Conservation (phyloP, 1,140 invertebrate species). For the Pachyrhynchus sulphureomaculatus region DNA sequence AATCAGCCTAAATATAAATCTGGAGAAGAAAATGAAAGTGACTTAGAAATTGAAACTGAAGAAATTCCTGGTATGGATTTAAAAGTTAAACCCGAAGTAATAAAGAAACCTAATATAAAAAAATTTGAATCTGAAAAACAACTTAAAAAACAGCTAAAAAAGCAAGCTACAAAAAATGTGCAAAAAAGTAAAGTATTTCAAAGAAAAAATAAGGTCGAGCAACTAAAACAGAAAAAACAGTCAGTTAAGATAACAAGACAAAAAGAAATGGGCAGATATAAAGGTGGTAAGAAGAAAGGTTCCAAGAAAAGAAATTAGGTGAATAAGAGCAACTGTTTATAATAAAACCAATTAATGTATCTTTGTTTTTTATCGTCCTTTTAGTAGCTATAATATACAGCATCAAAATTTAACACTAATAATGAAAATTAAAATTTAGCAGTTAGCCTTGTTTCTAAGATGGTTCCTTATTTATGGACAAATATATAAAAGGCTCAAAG, state of each 20-base stretch:
- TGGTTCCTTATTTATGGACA: no score
- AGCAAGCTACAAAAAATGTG: conserved; percentile 65
- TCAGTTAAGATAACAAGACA: conserved; percentile 45
- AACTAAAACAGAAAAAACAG: conserved; percentile 61
- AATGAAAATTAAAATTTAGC: no score
- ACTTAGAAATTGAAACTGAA: conserved; percentile 49
- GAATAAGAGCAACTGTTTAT: neutral
- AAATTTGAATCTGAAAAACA: conserved; percentile 62
- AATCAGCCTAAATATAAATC: conserved; percentile 60
- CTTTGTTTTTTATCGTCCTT: no score
- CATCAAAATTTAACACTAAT: no score
- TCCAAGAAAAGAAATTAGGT: neutral
- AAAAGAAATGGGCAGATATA: conserved; percentile 29
- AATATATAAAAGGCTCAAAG: no score
- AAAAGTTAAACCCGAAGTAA: conserved; percentile 37
- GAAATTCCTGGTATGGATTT: conserved; percentile 60
- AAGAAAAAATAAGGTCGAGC: conserved; percentile 68
- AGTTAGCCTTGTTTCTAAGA: no score
- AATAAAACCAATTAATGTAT: no score
- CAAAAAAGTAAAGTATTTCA: conserved; percentile 74
- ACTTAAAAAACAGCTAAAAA: conserved; percentile 65
- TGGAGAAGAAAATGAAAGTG: conserved; percentile 48
- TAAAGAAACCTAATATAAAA: conserved; percentile 34
- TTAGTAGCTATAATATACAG: no score
- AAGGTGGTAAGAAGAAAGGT: conserved; percentile 7